phyloP scores from a whole-genome alignment of 2,797 vertebrate genomes.

The Atherinosoma microstoma region DNA sequence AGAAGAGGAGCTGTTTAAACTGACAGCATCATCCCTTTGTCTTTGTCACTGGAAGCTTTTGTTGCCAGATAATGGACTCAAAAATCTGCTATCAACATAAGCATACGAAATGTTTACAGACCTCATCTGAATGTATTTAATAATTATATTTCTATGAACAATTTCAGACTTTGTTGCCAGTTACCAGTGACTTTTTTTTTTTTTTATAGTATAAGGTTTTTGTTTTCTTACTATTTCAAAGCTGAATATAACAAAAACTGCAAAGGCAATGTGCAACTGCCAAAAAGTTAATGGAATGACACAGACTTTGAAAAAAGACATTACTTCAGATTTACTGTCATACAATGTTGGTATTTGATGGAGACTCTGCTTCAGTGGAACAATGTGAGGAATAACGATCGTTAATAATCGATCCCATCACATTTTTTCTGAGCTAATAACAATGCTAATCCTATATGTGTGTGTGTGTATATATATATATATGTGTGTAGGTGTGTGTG shows the following conservation, averaged over 20 bases:
- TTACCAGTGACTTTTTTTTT: neutral
- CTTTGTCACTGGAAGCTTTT: slow-evolving; percentile 3
- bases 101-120: slow-evolving; percentile 61
- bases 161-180: slow-evolving; percentile 35
- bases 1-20: neutral
- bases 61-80: slow-evolving; percentile 23
- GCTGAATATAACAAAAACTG: neutral
- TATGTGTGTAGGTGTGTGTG: no score
- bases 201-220: slow-evolving; percentile 4
- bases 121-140: slow-evolving; percentile 45
- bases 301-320: neutral
- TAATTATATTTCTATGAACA: slow-evolving; percentile 46
- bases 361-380: neutral
- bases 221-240: neutral
- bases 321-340: neutral
- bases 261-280: neutral
- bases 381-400: neutral
- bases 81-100: slow-evolving; percentile 1
- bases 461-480: no score
- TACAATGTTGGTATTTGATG: neutral
- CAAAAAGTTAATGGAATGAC: neutral
- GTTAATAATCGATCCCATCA: neutral
- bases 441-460: no score
- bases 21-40: slow-evolving; percentile 1
- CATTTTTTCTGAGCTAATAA: neutral